Conservation (phyloP, 2,113 vertebrate species). For the Otis tarda region DNA sequence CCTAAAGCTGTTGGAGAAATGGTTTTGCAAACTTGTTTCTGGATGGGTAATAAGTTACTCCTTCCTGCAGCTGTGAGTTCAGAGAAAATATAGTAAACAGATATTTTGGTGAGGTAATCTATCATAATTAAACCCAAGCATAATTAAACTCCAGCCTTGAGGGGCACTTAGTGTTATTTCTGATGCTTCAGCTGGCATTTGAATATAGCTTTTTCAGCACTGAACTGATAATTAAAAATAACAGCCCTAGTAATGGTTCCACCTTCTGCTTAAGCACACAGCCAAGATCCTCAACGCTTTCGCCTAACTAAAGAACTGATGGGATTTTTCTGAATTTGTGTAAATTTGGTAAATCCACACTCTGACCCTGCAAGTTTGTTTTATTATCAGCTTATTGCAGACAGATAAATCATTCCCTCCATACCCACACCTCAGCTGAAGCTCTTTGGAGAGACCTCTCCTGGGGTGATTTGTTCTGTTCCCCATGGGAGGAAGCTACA, state of each 20-base stretch:
- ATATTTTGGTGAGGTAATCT: not conserved
- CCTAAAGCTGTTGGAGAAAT: not conserved
- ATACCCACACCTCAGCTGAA: not conserved
- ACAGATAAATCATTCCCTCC: not conserved
- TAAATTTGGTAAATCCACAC: not conserved
- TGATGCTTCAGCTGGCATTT: slow-evolving; percentile 11
- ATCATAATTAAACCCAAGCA: not conserved
- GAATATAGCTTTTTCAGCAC: slow-evolving; percentile 10
- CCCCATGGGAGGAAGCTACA: fast-evolving
- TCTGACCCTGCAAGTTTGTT: not conserved
- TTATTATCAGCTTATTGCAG: not conserved
- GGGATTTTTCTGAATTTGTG: not conserved
- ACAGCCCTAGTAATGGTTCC: slow-evolving; percentile 1
- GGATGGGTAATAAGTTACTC: not conserved
- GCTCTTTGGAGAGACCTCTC: not conserved
- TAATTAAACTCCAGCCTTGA: slow-evolving; percentile 22
- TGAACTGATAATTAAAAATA: slow-evolving; percentile 42
- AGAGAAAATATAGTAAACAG: not conserved
- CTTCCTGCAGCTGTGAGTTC: not conserved
- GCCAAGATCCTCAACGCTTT: not conserved
- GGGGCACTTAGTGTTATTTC: not conserved
- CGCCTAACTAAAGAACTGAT: not conserved
- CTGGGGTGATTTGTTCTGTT: not conserved
- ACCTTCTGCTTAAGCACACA: slow-evolving; percentile 19
- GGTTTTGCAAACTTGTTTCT: not conserved